Evolutionary conservation across 2,797 vertebrate genomes (phyloP).

Genomic region (Pantherophis alleghaniensis): DNA sequence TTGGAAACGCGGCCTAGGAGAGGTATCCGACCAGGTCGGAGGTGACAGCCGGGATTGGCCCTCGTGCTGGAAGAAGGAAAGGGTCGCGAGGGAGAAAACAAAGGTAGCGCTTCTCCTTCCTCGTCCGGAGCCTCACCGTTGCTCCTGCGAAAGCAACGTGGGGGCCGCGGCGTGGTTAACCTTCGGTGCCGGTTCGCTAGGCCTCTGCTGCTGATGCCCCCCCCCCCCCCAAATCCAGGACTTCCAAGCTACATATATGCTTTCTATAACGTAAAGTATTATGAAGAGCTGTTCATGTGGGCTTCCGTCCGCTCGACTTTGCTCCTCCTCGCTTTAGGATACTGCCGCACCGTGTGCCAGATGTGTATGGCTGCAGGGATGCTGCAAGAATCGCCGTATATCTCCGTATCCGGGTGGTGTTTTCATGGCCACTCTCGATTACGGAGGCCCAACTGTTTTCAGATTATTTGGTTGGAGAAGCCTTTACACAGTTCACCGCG

Average conservation of each 20-base stretch:
- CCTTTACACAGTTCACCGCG: not conserved
- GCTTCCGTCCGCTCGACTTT: not conserved
- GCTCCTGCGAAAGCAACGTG: not conserved
- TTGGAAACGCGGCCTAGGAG: conserved; percentile 2
- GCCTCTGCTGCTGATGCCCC: not conserved
- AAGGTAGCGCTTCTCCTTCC: not conserved
- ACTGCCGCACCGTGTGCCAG: too few relatives aligned
- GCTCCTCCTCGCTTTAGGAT: not conserved
- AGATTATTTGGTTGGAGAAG: not conserved
- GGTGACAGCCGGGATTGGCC: not conserved
- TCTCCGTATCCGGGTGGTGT: not conserved
- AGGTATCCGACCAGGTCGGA: not conserved
- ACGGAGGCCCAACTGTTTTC: not conserved
- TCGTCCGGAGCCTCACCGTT: not conserved
- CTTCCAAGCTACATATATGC: not conserved
- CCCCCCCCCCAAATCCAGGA: too few relatives aligned
- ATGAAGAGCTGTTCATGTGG: not conserved
- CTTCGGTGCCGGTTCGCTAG: not conserved
- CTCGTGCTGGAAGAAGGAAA: not conserved
- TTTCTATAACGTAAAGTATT: not conserved
- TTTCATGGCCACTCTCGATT: not conserved
- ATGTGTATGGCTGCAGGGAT: not conserved
- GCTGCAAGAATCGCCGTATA: not conserved
- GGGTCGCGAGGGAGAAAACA: not conserved
- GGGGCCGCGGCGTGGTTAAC: not conserved